Percentiles rank a stretch among this genome's conserved stretches.
Conservation (phyloP, 1,140 invertebrate species). For the Caerostris extrusa region DNA sequence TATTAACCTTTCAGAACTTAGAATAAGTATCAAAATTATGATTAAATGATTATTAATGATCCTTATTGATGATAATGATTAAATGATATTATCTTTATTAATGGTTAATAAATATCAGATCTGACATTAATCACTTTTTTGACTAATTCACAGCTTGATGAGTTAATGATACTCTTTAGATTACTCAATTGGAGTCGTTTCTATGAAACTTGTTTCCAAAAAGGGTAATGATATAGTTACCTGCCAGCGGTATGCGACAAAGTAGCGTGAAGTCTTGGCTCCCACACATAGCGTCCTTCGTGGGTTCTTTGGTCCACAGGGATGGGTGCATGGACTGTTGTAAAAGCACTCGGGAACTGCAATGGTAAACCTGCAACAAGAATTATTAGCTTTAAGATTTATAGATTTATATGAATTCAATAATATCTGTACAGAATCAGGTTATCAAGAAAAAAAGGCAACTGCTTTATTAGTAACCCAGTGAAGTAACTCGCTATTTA, state of each 20-base stretch:
- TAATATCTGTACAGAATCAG: too few species aligned
- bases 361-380: constrained; percentile 82
- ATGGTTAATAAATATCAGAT: background rate
- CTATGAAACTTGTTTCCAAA: background rate
- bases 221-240: background rate
- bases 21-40: background rate
- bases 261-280: constrained; percentile 80
- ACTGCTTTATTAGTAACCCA: too few species aligned
- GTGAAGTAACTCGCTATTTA: too few species aligned
- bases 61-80: background rate
- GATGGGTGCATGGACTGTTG: constrained; percentile 84
- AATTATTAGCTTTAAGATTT: background rate
- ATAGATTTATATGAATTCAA: too few species aligned
- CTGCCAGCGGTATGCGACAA: background rate
- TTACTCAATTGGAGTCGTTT: background rate
- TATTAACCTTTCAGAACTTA: background rate
- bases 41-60: constrained; percentile 14
- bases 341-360: constrained; percentile 86
- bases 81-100: background rate
- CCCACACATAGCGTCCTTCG: constrained; percentile 85
- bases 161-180: background rate
- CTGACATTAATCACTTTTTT: background rate
- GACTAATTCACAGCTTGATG: background rate
- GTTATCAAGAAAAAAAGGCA: too few species aligned
- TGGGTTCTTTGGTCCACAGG: constrained; percentile 85